Base-by-base conservation (phyloP, 2,113 vertebrate species). In the Hippocampus abdominalis region DNA sequence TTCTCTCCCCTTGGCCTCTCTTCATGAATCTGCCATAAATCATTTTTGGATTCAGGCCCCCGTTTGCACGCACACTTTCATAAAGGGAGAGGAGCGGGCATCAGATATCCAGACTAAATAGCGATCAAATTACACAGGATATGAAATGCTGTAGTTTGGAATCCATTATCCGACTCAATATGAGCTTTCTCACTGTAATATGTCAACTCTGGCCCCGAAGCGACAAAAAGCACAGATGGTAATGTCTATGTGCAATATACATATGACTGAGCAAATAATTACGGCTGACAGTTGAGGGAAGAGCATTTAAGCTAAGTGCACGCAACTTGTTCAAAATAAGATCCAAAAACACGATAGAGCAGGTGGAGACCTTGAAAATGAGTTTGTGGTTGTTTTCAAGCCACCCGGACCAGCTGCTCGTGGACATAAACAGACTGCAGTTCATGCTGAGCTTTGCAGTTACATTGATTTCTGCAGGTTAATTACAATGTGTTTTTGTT, bases 11-110 rank as follows among this genome's bases (percentile, higher is more conserved):
- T 85, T 84, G 85, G 85, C 87, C 84, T 85, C 88, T 92, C 87
- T 89, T 91, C 86, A 87, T 88, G 84, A 91, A 89, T 91, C 89
- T 90, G 89, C 89, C 90, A 90, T 91, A 90, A 91, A 92, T 91
- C 88, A 89, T 91, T 87, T 89, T 89, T 84, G 89, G 89, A 89
- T 90, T 89, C 84, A 78, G 82, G 86, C 84, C 83, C 83, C 84
- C 75, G 76, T 89, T 86, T 83, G 87, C 88, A 88, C 88, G 84
- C 84, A 84, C 82, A 81, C 76, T 89, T 91, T 90, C 84, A 89
- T 89, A 89, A 89, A 90, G 83, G 81, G 74, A 86, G 70, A 83
- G 89, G 81, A 84, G 84, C 44, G 81, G 83, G 79, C 78, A 86
- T 87, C 84, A 86, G 80, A 91, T 88, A 85, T 84, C 78, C 82